These are phyloP conservation scores for Hassar affinis DNA, from an alignment of 2,113 vertebrate species.

Conservation along the genomic window DNA sequence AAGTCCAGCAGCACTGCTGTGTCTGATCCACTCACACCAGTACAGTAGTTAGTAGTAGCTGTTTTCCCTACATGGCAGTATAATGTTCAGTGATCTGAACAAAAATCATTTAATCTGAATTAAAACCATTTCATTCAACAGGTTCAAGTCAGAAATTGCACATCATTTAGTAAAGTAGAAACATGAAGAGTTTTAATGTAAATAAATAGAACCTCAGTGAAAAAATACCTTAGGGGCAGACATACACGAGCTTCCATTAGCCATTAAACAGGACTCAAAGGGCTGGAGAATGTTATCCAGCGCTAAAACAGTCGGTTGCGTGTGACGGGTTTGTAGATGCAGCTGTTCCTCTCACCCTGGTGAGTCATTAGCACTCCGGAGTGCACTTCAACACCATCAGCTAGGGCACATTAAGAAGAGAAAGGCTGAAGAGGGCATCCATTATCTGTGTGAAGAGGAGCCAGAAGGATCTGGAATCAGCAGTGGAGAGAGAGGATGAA, in stretches of 20 bases:
- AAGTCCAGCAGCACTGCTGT: too few relatives aligned
- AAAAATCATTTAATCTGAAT: not conserved
- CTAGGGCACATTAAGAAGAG: slow-evolving; percentile 7
- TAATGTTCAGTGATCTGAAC: not conserved
- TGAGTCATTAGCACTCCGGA: slow-evolving; percentile 32
- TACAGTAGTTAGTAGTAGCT: too few relatives aligned
- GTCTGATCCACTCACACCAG: too few relatives aligned
- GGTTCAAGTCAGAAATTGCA: not conserved
- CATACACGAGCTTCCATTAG: slow-evolving; percentile 18
- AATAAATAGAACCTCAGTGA: not conserved
- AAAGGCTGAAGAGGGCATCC: slow-evolving; percentile 33
- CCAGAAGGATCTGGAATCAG: slow-evolving; percentile 13
- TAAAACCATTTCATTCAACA: too few relatives aligned
- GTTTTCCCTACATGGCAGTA: not conserved
- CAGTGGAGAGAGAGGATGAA: not conserved
- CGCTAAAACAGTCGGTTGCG: not conserved
- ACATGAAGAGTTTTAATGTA: not conserved
- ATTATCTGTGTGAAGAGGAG: slow-evolving; percentile 30
- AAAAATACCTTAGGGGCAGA: not conserved
- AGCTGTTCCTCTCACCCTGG: slow-evolving; percentile 13
- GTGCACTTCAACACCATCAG: slow-evolving; percentile 35
- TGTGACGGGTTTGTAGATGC: slow-evolving; percentile 17
- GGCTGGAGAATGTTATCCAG: not conserved
- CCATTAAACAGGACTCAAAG: not conserved
- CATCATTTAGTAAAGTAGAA: not conserved